phyloP scores from a whole-genome alignment of 1,140 invertebrate species.

The Aporrectodea caliginosa region DNA sequence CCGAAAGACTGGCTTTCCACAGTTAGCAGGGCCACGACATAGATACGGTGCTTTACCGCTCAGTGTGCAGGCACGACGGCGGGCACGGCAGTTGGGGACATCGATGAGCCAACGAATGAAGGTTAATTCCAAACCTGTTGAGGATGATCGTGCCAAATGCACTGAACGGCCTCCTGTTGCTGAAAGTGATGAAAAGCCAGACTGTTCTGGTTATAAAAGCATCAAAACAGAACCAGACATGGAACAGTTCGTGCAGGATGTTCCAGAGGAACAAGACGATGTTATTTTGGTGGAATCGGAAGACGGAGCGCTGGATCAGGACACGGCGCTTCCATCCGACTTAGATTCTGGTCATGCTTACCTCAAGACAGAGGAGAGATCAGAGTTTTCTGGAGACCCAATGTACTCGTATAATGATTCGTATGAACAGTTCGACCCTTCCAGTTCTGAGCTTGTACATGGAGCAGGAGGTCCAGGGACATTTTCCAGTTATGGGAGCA shows the following conservation, averaged over 20 bases:
- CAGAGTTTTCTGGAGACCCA: background rate
- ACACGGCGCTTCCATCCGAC: no score
- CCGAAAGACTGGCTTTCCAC: background rate
- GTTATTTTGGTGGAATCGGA: background rate
- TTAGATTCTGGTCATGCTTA: no score
- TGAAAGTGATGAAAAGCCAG: background rate
- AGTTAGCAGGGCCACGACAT: background rate
- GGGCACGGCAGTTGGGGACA: background rate
- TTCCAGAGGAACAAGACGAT: background rate
- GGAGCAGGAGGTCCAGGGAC: background rate
- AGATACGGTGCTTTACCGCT: background rate
- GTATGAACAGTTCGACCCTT: background rate
- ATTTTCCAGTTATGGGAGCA: background rate
- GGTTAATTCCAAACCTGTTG: background rate
- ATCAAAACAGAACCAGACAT: background rate
- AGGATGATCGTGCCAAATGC: background rate
- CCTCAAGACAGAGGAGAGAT: background rate
- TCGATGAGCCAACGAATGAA: background rate
- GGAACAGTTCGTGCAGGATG: background rate
- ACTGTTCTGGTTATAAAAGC: no score
- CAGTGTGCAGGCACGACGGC: background rate
- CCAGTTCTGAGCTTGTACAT: background rate
- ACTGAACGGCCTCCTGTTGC: no score
- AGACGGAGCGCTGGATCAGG: background rate
- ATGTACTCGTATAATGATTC: background rate